Conservation (phyloP, 1,140 invertebrate species). For the Anoplophora glabripennis region DNA sequence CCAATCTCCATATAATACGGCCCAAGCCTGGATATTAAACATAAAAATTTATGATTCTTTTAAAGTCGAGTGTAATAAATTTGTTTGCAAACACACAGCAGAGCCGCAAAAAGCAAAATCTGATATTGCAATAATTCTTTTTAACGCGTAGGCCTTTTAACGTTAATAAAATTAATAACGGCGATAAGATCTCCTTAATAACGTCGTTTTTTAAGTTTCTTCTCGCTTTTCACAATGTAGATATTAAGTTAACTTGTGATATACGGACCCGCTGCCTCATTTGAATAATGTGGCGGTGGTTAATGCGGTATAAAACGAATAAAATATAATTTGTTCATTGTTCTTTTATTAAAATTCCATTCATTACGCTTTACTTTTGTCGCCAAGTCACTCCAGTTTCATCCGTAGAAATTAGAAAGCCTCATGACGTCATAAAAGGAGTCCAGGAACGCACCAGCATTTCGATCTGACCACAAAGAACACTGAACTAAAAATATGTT, state of each 20-base stretch:
- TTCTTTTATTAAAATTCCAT: too few species aligned
- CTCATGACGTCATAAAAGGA: too few species aligned
- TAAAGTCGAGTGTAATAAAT: constrained; percentile 14
- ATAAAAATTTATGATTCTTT: constrained; percentile 11
- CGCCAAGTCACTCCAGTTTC: too few species aligned
- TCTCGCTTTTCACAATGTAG: not conserved
- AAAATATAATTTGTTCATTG: too few species aligned
- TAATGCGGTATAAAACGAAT: too few species aligned
- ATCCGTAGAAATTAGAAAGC: too few species aligned
- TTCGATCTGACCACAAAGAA: too few species aligned
- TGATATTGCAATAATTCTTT: constrained; percentile 19
- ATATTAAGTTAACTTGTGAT: constrained; percentile 1
- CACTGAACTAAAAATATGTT: too few species aligned
- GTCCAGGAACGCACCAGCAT: too few species aligned
- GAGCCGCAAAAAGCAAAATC: constrained; percentile 17
- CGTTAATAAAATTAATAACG: constrained; percentile 20
- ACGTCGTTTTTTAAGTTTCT: constrained; percentile 4
- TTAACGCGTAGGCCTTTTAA: constrained; percentile 15
- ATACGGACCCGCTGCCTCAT: too few species aligned
- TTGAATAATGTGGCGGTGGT: too few species aligned
- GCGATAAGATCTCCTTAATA: constrained; percentile 16
- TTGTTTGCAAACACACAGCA: constrained; percentile 1
- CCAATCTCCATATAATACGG: constrained; percentile 1
- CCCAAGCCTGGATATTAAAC: constrained; percentile 7
- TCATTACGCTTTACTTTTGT: too few species aligned